These are phyloP conservation scores for Sebastes oblongus DNA, from an alignment of 2,797 vertebrate genomes.

Conservation along the genomic window DNA sequence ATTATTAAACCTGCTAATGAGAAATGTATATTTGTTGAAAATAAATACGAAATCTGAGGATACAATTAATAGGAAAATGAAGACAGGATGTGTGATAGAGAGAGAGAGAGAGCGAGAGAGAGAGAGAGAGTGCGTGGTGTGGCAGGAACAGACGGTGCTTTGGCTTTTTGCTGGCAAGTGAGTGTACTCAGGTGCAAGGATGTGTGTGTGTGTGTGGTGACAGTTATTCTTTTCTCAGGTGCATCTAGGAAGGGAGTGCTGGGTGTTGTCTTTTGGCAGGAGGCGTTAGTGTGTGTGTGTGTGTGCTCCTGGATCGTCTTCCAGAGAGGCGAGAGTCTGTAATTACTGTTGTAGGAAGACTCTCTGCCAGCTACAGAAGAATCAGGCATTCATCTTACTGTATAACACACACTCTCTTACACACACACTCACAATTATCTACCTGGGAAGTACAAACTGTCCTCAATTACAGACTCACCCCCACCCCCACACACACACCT, in stretches of 20 bases:
- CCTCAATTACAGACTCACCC: background rate
- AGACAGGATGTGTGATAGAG: too few species aligned
- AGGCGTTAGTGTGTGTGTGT: background rate
- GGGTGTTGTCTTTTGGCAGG: constrained; percentile 61
- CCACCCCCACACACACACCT: background rate
- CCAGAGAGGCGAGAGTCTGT: constrained; percentile 37
- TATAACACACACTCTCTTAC: background rate
- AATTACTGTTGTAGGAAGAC: constrained; percentile 54
- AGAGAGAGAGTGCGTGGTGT: background rate
- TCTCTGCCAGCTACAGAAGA: constrained; percentile 66
- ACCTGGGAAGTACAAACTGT: constrained; percentile 5
- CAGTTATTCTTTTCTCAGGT: constrained; percentile 63
- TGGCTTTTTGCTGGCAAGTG: constrained; percentile 59
- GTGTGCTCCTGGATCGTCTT: constrained; percentile 32
- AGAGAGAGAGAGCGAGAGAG: too few species aligned
- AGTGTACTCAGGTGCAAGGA: constrained; percentile 54
- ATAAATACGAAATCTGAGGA: background rate
- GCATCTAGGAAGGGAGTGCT: constrained; percentile 41
- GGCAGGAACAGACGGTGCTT: constrained; percentile 50
- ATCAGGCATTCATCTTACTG: constrained; percentile 62
- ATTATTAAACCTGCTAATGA: background rate
- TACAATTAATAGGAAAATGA: background rate
- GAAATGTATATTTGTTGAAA: background rate
- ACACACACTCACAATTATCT: background rate
- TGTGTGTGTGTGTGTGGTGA: constrained; percentile 34